Conservation (phyloP, 2,797 vertebrate genomes). For the Melanotaenia nigrans region DNA sequence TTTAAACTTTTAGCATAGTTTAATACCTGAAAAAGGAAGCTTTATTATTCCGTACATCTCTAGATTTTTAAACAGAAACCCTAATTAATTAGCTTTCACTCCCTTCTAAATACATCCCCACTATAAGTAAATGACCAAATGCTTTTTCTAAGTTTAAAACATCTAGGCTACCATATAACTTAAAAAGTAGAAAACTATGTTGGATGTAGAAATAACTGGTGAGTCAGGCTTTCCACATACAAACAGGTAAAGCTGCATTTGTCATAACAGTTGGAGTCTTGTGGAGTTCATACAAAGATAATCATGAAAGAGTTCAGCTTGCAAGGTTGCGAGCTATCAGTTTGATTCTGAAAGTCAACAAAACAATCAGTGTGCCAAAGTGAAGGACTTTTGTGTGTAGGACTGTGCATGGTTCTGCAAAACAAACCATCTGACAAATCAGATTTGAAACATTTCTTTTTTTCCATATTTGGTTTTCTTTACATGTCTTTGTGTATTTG, state of each 20-base stretch:
- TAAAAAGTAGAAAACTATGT: too few relatives aligned
- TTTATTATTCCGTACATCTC: not conserved
- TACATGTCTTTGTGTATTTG: too few relatives aligned
- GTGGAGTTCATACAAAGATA: not conserved
- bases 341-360: not conserved
- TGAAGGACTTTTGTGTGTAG: too few relatives aligned
- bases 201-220: too few relatives aligned
- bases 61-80: not conserved
- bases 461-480: too few relatives aligned
- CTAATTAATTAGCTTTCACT: not conserved
- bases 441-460: too few relatives aligned
- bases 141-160: too few relatives aligned
- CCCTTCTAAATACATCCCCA: not conserved
- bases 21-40: not conserved
- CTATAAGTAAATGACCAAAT: not conserved
- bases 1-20: not conserved
- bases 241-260: too few relatives aligned
- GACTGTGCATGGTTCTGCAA: too few relatives aligned
- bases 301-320: conserved; percentile 8
- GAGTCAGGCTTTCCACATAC: too few relatives aligned
- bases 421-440: not conserved
- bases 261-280: not conserved
- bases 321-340: not conserved
- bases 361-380: not conserved
- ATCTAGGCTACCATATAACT: too few relatives aligned